These are phyloP conservation scores for Columba janthina DNA, from an alignment of 2,113 vertebrate genomes.

Conservation along the genomic window DNA sequence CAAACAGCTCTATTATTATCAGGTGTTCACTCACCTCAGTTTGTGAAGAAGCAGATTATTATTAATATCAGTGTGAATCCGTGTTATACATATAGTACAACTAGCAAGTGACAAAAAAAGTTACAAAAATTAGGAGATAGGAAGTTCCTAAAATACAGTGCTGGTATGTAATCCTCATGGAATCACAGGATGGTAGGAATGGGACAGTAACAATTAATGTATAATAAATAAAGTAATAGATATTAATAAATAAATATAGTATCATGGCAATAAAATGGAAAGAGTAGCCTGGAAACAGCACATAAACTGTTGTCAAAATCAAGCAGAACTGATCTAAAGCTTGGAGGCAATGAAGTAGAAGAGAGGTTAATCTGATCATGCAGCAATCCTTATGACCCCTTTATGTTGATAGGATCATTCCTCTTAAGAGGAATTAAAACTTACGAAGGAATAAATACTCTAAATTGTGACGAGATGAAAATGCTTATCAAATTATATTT, in stretches of 20 bases:
- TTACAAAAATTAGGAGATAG: neutral
- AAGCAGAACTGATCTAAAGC: neutral
- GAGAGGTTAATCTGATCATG: slow-evolving; percentile 36
- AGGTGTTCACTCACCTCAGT: neutral
- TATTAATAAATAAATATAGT: neutral
- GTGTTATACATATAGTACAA: neutral
- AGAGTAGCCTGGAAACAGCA: neutral
- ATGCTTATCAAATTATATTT: neutral
- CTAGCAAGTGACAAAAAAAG: neutral
- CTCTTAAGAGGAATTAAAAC: slow-evolving; percentile 33
- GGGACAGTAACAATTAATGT: neutral
- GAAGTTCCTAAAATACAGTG: neutral
- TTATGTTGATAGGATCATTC: slow-evolving; percentile 47
- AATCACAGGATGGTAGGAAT: neutral
- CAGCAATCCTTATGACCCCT: slow-evolving; percentile 37
- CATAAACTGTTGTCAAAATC: neutral
- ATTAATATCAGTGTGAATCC: neutral
- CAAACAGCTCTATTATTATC: neutral
- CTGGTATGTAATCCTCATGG: neutral
- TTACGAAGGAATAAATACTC: neutral
- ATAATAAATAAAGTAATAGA: neutral
- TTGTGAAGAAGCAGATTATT: neutral
- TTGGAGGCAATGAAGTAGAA: neutral
- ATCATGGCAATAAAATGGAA: neutral
- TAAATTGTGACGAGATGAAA: neutral